Evolutionary conservation across 1,140 invertebrate genomes (phyloP).

Genomic region (Epicauta chinensis): DNA sequence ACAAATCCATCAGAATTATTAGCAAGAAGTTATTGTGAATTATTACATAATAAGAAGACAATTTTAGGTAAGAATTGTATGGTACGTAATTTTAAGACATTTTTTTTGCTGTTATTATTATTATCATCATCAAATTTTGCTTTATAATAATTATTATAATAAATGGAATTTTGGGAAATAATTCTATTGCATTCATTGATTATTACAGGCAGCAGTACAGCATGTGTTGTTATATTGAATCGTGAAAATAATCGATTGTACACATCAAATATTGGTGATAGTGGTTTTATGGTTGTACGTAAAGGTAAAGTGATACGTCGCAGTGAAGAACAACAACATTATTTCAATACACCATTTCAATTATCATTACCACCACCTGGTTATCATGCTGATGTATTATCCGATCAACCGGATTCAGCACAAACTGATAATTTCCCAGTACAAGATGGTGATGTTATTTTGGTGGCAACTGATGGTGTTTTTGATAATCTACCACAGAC

Average conservation of each 20-base stretch:
- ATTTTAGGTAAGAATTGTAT: constrained; percentile 65
- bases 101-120: neutral
- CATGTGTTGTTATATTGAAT: constrained; percentile 91
- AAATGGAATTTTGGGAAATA: too few species aligned
- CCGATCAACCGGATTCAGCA: constrained; percentile 88
- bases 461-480: constrained; percentile 94
- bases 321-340: constrained; percentile 95
- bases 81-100: neutral
- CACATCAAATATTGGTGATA: constrained; percentile 97
- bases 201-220: constrained; percentile 93
- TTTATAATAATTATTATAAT: too few species aligned
- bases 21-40: constrained; percentile 85
- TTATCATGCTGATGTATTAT: constrained; percentile 74
- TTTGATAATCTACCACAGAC: constrained; percentile 96
- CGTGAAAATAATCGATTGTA: constrained; percentile 83
- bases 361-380: constrained; percentile 87
- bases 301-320: constrained; percentile 80
- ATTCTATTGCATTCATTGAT: too few species aligned
- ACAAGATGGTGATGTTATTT: constrained; percentile 90
- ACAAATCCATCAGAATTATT: constrained; percentile 80
- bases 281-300: constrained; percentile 90
- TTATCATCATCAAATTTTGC: too few species aligned
- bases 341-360: constrained; percentile 98
- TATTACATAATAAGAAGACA: constrained; percentile 85
- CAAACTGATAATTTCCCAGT: constrained; percentile 86